Evolutionary conservation across 2,888 invertebrate genomes (phyloP).

Genomic region (Himalopsyche anomala): DNA sequence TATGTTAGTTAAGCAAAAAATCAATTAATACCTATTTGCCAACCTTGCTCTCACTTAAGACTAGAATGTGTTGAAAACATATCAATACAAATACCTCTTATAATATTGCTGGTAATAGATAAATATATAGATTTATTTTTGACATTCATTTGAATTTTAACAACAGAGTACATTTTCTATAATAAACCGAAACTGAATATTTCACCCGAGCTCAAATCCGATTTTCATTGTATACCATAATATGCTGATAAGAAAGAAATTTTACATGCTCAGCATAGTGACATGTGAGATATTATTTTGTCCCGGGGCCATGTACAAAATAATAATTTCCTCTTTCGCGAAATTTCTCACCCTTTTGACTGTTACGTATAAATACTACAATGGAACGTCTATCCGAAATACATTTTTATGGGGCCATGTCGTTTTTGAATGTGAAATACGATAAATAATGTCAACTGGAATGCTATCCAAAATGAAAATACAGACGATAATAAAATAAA

Average conservation of each 20-base stretch:
- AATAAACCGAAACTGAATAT: not conserved
- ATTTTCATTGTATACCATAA: not conserved
- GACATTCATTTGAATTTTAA: not conserved
- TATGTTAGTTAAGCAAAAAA: too few species aligned
- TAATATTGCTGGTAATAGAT: too few species aligned
- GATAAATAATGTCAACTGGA: too few species aligned
- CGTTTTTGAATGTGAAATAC: not conserved
- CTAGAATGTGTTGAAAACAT: too few species aligned
- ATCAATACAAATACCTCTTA: too few species aligned
- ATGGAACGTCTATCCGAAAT: not conserved
- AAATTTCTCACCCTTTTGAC: not conserved
- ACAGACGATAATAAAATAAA: too few species aligned
- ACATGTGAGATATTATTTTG: conserved; percentile 14
- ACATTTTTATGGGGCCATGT: not conserved
- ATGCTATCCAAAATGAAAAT: too few species aligned
- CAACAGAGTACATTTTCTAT: not conserved
- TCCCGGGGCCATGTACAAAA: conserved; percentile 1
- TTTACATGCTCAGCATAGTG: not conserved
- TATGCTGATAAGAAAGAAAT: conserved; percentile 18
- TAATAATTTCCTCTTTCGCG: conserved; percentile 18
- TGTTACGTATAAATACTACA: not conserved
- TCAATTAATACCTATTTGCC: too few species aligned
- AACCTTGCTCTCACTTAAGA: too few species aligned
- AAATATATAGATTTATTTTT: too few species aligned
- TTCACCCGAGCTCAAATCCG: not conserved